phyloP scores from a whole-genome alignment of 2,113 vertebrate species.

The Columba livia region DNA sequence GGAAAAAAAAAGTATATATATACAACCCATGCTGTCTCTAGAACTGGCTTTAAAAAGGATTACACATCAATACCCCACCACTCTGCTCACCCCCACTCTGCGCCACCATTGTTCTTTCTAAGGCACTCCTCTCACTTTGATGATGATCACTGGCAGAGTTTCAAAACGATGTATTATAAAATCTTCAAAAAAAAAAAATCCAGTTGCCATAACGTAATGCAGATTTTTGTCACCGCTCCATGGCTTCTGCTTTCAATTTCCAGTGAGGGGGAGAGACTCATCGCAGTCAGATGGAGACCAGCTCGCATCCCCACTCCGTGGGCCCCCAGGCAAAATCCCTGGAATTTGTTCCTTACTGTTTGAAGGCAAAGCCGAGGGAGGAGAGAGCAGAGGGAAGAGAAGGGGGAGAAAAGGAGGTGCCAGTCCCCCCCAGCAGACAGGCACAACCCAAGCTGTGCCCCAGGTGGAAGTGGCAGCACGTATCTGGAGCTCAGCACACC shows the following conservation, averaged over 20 bases:
- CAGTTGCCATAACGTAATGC: constrained; percentile 86
- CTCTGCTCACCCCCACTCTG: constrained; percentile 53
- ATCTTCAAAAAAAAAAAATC: constrained; percentile 72
- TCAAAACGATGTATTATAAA: constrained; percentile 81
- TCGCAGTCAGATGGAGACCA: constrained; percentile 71
- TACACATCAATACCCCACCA: constrained; percentile 63
- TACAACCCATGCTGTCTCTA: constrained; percentile 36
- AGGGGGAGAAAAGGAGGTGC: neutral
- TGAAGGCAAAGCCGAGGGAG: constrained; percentile 31
- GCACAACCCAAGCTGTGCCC: neutral
- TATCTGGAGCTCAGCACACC: neutral
- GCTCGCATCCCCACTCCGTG: constrained; percentile 34
- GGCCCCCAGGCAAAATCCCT: constrained; percentile 67
- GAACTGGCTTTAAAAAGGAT: constrained; percentile 50
- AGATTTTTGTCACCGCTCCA: constrained; percentile 89
- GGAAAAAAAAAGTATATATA: neutral
- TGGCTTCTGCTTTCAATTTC: constrained; percentile 89
- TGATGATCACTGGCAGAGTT: constrained; percentile 85
- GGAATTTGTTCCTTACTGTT: constrained; percentile 69
- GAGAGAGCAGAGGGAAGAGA: neutral
- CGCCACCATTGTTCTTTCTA: constrained; percentile 62
- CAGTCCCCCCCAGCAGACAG: neutral
- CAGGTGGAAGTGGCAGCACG: fast-evolving
- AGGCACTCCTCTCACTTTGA: constrained; percentile 79
- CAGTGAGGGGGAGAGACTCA: constrained; percentile 73